These are phyloP conservation scores for Lissonota sp. DNA, from an alignment of 2,888 invertebrate species.

Conservation along the genomic window DNA sequence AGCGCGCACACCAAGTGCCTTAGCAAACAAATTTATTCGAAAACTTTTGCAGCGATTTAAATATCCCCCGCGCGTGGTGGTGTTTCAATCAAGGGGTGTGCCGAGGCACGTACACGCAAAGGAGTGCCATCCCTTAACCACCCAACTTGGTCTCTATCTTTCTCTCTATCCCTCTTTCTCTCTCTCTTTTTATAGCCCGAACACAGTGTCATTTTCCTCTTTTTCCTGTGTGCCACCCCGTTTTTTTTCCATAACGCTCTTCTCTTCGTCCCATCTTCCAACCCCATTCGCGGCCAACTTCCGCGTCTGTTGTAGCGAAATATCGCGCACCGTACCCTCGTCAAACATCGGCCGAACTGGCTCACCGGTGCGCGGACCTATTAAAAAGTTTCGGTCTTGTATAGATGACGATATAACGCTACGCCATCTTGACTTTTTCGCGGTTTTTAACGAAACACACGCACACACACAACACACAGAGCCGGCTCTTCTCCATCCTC, in stretches of 20 bases:
- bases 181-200: constrained; percentile 5
- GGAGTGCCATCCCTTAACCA: constrained; percentile 51
- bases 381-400: constrained; percentile 65
- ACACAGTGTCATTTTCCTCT: constrained; percentile 46
- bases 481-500: neutral
- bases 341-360: constrained; percentile 50
- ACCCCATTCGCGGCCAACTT: constrained; percentile 49
- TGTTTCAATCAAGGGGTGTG: constrained; percentile 77
- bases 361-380: constrained; percentile 51
- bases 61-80: constrained; percentile 71
- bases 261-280: constrained; percentile 1
- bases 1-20: constrained; percentile 66
- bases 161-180: neutral
- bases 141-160: constrained; percentile 19
- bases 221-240: constrained; percentile 21
- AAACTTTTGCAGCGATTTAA: constrained; percentile 78
- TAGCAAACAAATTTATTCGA: constrained; percentile 78
- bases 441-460: constrained; percentile 9
- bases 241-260: too few species aligned
- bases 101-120: constrained; percentile 65
- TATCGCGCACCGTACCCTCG: constrained; percentile 36
- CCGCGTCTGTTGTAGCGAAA: neutral
- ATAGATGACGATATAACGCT: constrained; percentile 1
- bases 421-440: constrained; percentile 32
- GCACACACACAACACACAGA: neutral